Base-by-base conservation (phyloP, 2,797 vertebrate species). In the Enteromius fasciolatus region DNA sequence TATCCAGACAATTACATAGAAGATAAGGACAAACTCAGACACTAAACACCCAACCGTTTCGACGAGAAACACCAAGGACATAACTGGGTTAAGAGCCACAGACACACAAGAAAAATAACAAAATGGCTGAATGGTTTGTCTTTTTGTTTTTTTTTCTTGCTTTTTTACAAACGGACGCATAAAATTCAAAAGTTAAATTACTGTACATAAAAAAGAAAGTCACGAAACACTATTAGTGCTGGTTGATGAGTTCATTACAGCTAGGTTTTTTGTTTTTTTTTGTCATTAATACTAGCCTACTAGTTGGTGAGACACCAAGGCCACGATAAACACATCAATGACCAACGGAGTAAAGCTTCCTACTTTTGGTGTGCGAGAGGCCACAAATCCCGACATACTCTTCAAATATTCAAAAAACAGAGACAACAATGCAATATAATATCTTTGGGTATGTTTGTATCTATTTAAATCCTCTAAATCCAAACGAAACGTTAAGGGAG, bases 261-360 rank as follows among this genome's bases (percentile, higher is more conserved):
- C 83, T 85, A 86, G 68, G 1, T 66, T 28, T 68, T 25, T 15
- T 33, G 17, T 23, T 69, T 10, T 0, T 46, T 17, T 2, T 72
- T 80, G 54, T 50, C 50, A 61, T 75, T 79, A 82, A 82, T 82
- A 78, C 80, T 85, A 80, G 76, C 75, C 73, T 74, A 81, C 80
- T 63, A 63, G 64, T 83, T 83, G 80, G 83, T 88, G 85, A 81
- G 87, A 83, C 81, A 85, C 78, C 87, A 86, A 88, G 87, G 87
- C 85, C 87, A 85, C 81, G 31, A 85, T 82, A 76, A 83, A 83
- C 83, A 70, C 70, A 85, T 83, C 69, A 67, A 80, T 82, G 84
- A 81, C 75, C 46, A 64, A 76, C 10, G 48, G 36, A 76, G 70
- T 88, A 88, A 88, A 88, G 85, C 87, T 88, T 74, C 76, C 81